Conservation (phyloP, 2,888 invertebrate genomes). For the Encarsia formosa region DNA sequence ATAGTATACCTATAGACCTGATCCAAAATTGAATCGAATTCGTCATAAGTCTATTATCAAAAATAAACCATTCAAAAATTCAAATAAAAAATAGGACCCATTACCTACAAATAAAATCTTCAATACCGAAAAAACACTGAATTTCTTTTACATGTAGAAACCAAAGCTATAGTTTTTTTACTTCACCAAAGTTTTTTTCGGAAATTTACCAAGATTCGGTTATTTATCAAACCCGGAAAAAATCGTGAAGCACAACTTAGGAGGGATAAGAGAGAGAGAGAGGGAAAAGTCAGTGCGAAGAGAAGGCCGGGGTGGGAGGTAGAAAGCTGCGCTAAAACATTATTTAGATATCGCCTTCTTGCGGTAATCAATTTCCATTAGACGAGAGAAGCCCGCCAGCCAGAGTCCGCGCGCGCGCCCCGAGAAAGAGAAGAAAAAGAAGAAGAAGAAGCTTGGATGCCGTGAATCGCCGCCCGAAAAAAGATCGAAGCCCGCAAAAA, state of each 20-base stretch:
- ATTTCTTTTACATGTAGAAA: too few species aligned
- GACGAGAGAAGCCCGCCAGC: conserved; percentile 16
- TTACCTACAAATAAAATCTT: too few species aligned
- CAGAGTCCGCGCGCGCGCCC: conserved; percentile 15
- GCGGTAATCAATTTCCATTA: conserved; percentile 48
- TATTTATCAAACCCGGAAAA: not conserved
- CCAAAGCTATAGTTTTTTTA: not conserved
- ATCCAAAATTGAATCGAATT: too few species aligned
- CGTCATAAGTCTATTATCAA: too few species aligned
- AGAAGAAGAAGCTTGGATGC: conserved; percentile 30
- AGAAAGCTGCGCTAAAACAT: conserved; percentile 35
- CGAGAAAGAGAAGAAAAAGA: conserved; percentile 9
- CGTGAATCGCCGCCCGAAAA: too few species aligned
- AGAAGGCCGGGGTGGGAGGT: conserved; percentile 19
- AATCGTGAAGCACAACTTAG: not conserved
- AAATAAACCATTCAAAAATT: too few species aligned
- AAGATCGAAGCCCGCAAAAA: not conserved
- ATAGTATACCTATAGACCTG: too few species aligned
- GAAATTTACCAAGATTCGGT: too few species aligned
- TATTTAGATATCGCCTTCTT: conserved; percentile 46
- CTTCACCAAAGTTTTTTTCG: too few species aligned
- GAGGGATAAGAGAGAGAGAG: conserved; percentile 3
- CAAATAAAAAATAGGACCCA: too few species aligned
- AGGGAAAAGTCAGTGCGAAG: conserved; percentile 17
- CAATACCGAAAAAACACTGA: too few species aligned